These are phyloP conservation scores for Mormyrus lacerda DNA, from an alignment of 2,113 vertebrate genomes.

Conservation along the genomic window DNA sequence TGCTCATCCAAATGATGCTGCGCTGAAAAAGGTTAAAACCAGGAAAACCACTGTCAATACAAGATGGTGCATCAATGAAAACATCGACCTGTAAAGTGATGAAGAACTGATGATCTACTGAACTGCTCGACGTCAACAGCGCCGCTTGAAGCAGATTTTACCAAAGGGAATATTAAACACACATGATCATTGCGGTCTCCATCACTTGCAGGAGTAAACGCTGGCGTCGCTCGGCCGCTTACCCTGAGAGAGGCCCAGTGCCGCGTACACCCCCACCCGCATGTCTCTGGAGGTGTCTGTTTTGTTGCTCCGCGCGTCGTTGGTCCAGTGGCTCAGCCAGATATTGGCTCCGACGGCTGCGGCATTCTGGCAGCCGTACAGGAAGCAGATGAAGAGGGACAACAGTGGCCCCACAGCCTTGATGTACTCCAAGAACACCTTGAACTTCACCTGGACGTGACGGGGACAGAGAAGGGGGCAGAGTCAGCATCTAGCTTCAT, in stretches of 20 bases:
- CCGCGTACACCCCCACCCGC: conserved; percentile 81
- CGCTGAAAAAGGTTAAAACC: background rate
- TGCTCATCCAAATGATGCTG: background rate
- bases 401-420: conserved; percentile 70
- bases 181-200: background rate
- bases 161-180: background rate
- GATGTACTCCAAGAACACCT: conserved; percentile 79
- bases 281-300: conserved; percentile 53
- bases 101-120: background rate
- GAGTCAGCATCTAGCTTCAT: background rate
- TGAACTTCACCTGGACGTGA: conserved; percentile 70
- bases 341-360: conserved; percentile 79
- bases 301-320: conserved; percentile 52
- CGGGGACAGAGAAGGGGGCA: background rate
- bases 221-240: conserved; percentile 24
- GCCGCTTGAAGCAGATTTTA: background rate
- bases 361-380: conserved; percentile 78
- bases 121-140: background rate
- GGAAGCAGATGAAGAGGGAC: conserved; percentile 66
- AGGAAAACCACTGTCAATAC: background rate
- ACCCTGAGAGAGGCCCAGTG: conserved; percentile 86
- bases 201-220: background rate
- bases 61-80: background rate
- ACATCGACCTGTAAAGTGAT: background rate
- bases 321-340: conserved; percentile 93